Percentiles rank a stretch among this genome's conserved stretches.
phyloP scores from a whole-genome alignment of 2,888 invertebrate genomes.

The Hirudinaria manillensis region DNA sequence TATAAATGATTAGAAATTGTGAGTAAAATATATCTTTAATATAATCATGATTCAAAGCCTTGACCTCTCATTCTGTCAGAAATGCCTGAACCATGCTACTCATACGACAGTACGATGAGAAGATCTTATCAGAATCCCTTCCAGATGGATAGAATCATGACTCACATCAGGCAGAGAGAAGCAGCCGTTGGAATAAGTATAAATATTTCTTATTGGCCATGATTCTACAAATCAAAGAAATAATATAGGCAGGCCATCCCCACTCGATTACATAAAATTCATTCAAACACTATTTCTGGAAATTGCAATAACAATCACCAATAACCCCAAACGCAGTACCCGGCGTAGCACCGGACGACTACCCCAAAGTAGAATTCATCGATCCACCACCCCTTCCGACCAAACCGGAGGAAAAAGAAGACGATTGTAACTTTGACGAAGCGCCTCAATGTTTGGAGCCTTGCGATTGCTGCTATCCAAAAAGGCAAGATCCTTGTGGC shows the following conservation, averaged over 20 bases:
- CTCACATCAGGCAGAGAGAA: not conserved
- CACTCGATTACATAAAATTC: no score
- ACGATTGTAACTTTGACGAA: not conserved
- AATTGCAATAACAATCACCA: no score
- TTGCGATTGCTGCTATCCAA: no score
- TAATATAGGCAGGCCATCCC: not conserved
- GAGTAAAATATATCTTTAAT: no score
- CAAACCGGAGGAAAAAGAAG: not conserved
- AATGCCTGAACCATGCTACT: constrained; percentile 8
- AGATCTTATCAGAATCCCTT: not conserved
- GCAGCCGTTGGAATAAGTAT: not conserved
- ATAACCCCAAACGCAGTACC: no score
- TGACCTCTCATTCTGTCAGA: not conserved
- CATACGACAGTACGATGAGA: not conserved
- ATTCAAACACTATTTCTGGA: no score
- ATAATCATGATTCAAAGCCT: not conserved
- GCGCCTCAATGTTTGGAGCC: no score
- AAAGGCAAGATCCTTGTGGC: no score
- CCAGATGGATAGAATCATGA: not conserved
- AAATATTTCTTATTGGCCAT: not conserved
- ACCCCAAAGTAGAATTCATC: not conserved
- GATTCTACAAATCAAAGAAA: not conserved
- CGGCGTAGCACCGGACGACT: not conserved
- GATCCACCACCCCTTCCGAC: not conserved
- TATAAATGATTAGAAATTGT: no score